Percentiles rank a stretch among this genome's conserved stretches.
Evolutionary conservation across 2,888 invertebrate genomes (phyloP).

Genomic region (Camptogramma bilineatum): DNA sequence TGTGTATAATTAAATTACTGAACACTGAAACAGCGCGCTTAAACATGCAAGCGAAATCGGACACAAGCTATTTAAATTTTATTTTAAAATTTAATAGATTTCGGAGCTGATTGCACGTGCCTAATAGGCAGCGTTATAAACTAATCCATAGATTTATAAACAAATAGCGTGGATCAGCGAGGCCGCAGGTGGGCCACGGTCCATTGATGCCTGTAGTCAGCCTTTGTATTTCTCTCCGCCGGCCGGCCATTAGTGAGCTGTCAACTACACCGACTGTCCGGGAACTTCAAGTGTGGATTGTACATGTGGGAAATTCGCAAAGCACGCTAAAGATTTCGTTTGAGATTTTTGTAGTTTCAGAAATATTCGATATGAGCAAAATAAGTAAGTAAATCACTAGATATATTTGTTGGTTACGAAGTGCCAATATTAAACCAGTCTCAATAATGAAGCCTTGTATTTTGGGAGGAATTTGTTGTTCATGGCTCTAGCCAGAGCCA

Average conservation of each 20-base stretch:
- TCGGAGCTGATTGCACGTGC: not conserved
- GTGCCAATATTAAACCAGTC: too few species aligned
- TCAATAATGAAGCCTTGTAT: too few species aligned
- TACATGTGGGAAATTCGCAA: slow-evolving; percentile 7
- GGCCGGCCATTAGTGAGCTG: slow-evolving; percentile 34
- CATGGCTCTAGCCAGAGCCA: too few species aligned
- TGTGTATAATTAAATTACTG: too few species aligned
- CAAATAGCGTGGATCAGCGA: slow-evolving; percentile 35
- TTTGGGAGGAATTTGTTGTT: too few species aligned
- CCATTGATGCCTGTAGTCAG: slow-evolving; percentile 39
- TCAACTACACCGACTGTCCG: slow-evolving; percentile 27
- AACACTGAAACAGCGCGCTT: too few species aligned
- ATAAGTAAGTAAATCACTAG: not conserved
- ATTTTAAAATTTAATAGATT: too few species aligned
- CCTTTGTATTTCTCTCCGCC: slow-evolving; percentile 27
- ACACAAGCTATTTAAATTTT: too few species aligned
- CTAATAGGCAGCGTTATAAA: slow-evolving; percentile 1
- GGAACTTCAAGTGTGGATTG: slow-evolving; percentile 11
- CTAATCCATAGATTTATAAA: slow-evolving; percentile 25
- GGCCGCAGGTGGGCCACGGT: slow-evolving; percentile 42
- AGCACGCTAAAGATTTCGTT: not conserved
- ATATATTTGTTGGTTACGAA: too few species aligned
- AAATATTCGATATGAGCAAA: not conserved
- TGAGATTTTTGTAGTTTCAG: not conserved
- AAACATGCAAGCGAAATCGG: too few species aligned